phyloP scores from a whole-genome alignment of 2,888 invertebrate genomes.

The Uropetala carovei region DNA sequence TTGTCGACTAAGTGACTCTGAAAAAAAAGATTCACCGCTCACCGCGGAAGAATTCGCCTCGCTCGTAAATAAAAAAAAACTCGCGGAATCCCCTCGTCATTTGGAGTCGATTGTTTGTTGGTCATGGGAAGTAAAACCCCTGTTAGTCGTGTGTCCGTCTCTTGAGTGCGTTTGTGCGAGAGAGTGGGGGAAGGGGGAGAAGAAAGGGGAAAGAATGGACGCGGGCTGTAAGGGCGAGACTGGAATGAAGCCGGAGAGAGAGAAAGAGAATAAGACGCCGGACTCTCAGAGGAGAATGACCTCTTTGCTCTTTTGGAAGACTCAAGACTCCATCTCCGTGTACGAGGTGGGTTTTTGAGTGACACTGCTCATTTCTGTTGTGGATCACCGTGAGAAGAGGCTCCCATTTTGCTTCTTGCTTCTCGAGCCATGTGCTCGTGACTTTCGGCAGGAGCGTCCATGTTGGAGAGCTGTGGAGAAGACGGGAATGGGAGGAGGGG shows the following conservation, averaged over 20 bases:
- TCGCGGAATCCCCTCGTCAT: constrained; percentile 35
- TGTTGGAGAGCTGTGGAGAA: not conserved
- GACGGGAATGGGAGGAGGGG: no score
- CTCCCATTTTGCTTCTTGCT: not conserved
- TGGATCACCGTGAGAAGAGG: constrained; percentile 35
- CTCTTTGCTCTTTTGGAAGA: constrained; percentile 17
- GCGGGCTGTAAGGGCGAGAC: not conserved
- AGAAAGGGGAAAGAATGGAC: not conserved
- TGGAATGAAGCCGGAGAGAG: not conserved
- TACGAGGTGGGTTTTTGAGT: constrained; percentile 41
- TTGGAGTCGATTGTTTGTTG: constrained; percentile 43
- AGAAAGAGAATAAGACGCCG: not conserved
- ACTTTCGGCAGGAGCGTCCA: not conserved
- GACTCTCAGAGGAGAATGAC: constrained; percentile 35
- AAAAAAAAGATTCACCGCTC: no score
- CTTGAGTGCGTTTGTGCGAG: not conserved
- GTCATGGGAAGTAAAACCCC: not conserved
- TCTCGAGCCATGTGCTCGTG: not conserved
- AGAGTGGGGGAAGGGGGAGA: not conserved
- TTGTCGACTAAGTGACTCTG: no score
- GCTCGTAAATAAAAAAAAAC: not conserved
- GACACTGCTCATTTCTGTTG: constrained; percentile 48
- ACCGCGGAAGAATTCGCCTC: no score
- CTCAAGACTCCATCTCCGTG: not conserved
- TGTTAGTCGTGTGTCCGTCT: not conserved